Evolutionary conservation across 2,113 vertebrate genomes (phyloP).

Genomic region (Corvus moneduloides): DNA sequence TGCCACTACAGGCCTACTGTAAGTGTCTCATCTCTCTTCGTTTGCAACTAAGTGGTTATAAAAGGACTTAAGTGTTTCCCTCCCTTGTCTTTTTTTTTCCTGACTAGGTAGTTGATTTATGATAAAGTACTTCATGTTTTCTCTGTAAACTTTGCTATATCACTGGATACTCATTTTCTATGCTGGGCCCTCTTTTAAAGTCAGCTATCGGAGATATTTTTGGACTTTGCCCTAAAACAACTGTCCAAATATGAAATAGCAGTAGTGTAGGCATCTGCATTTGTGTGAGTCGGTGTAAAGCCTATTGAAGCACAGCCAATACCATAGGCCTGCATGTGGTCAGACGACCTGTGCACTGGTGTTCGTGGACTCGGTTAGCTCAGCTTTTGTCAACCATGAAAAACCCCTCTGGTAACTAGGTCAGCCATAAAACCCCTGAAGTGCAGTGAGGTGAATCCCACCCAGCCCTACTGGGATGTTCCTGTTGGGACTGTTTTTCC

Average conservation of each 20-base stretch:
- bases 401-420: neutral
- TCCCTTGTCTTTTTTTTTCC: neutral
- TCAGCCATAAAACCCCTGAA: neutral
- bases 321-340: neutral
- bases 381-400: neutral
- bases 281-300: neutral
- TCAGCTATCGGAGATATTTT: neutral
- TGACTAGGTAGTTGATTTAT: neutral
- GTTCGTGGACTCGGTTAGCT: rapidly evolving
- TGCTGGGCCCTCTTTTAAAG: neutral
- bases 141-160: neutral
- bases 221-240: neutral
- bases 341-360: rapidly evolving
- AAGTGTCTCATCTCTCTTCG: neutral
- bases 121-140: neutral
- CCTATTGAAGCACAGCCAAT: neutral
- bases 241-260: neutral
- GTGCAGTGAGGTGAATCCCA: neutral
- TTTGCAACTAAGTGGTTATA: neutral
- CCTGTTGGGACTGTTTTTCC: neutral
- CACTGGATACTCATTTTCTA: neutral
- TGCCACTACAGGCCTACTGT: neutral
- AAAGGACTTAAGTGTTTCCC: neutral
- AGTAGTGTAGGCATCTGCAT: neutral
- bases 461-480: neutral